These are phyloP conservation scores for Drosophila longiperda DNA, from an alignment of 2,888 invertebrate species.

Conservation along the genomic window DNA sequence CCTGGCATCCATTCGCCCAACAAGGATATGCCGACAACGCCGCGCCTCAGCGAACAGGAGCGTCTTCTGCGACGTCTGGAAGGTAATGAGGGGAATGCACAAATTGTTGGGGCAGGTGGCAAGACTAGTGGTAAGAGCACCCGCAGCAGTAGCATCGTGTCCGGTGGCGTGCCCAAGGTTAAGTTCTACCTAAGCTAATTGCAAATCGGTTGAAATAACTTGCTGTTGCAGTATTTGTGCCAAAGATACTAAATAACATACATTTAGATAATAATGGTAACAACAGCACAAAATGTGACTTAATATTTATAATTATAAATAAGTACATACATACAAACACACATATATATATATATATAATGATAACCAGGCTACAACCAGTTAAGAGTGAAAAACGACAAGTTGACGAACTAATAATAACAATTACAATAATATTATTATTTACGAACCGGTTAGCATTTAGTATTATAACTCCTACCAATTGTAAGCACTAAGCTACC, in stretches of 20 bases:
- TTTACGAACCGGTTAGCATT: slow-evolving; percentile 38
- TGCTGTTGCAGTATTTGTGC: slow-evolving; percentile 73
- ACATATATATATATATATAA: not conserved
- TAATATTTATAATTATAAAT: slow-evolving; percentile 66
- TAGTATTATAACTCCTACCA: slow-evolving; percentile 59
- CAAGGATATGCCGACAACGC: slow-evolving; percentile 81
- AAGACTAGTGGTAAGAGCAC: slow-evolving; percentile 73
- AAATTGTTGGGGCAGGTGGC: slow-evolving; percentile 48
- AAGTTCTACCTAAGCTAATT: slow-evolving; percentile 81
- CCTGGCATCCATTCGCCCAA: slow-evolving; percentile 82
- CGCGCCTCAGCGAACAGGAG: slow-evolving; percentile 82
- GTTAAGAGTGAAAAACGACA: slow-evolving; percentile 48
- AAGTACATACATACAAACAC: slow-evolving; percentile 19
- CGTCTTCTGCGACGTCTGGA: slow-evolving; percentile 84
- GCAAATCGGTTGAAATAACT: not conserved
- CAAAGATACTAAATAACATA: slow-evolving; percentile 67
- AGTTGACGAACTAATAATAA: slow-evolving; percentile 19
- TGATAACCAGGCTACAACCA: slow-evolving; percentile 33
- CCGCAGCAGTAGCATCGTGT: slow-evolving; percentile 73
- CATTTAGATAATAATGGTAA: slow-evolving; percentile 27
- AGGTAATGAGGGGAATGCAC: slow-evolving; percentile 82
- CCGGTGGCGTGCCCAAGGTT: slow-evolving; percentile 77
- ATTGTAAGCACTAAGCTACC: slow-evolving; percentile 49
- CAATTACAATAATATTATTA: slow-evolving; percentile 11
- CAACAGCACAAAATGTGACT: slow-evolving; percentile 61